Base-by-base conservation (phyloP, 2,888 invertebrate species). In the Pterostichus madidus region DNA sequence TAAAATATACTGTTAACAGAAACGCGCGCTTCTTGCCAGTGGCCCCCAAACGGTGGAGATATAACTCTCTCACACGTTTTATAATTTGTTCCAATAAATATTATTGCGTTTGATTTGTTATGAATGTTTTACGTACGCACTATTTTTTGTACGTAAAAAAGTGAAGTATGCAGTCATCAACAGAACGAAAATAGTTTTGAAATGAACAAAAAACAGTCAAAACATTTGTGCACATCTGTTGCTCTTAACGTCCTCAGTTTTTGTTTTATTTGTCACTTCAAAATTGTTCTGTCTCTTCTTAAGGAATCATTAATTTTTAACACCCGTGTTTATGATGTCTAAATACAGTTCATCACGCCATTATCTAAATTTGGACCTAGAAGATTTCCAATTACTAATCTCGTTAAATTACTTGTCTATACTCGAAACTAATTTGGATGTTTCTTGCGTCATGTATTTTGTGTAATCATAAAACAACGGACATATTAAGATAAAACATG, bases 1-100 rank as follows among this genome's bases (percentile, higher is more conserved):
- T 87, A 87, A 88, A 88, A 88, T 88, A 88, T 86, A 87, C 87
- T 85, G 87, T 87, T 87, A 87, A 87, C 87, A 87, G 87, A 87
- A 86, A 87, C 87, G 87, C 86, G 86, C 85, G 86, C 53, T 4
- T 64, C 39, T 31, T 1, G 17, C 68, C 68, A 71, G 68, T 17
- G 68, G 39, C 5, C 32, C 15, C 17, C 17, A 35, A 68, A 32
- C 80, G 39, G 80, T 56, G 44, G 13, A 77, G 17, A 59, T 64
- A 46, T 46, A 46, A 24, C 17, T 73, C 61, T 64, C 44, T 59
- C 46, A 31, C 59, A 8, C 24, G 24, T 59, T n/a, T 10, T 6
- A 13, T 77, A 32, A 52, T 53, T 53, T 35, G n/a, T 24, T 44
- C 59, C 35, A 3, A 31, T 46, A 52, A 76, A 76, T 35, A 32